Evolutionary conservation across 2,113 vertebrate genomes (phyloP).

Genomic region (Hippocampus abdominalis): DNA sequence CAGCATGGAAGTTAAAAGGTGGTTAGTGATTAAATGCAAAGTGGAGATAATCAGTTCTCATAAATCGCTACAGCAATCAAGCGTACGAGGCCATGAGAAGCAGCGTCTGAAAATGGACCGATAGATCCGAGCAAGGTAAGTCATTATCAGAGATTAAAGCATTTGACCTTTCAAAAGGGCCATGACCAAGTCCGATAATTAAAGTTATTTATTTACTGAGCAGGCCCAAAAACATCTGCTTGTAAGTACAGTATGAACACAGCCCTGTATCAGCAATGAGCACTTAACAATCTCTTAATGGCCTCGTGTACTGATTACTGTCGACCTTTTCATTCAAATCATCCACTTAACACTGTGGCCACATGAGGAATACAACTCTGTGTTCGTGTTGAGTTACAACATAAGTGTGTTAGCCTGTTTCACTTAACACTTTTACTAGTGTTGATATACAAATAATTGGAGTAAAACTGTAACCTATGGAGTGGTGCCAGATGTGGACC

Average conservation of each 20-base stretch:
- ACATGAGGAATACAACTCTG: background rate
- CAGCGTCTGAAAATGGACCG: constrained; percentile 9
- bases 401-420: no score
- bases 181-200: background rate
- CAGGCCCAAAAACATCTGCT: background rate
- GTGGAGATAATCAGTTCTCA: constrained; percentile 7
- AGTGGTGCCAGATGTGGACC: background rate
- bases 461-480: no score
- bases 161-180: background rate
- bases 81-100: constrained; percentile 42
- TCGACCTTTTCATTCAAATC: background rate
- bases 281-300: background rate
- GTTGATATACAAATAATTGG: no score
- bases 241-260: background rate
- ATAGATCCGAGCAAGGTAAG: background rate
- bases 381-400: no score
- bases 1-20: background rate
- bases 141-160: background rate
- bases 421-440: background rate
- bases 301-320: background rate
- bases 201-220: background rate
- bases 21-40: background rate
- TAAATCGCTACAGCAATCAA: constrained; percentile 48
- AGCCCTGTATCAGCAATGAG: background rate
- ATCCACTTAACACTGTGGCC: background rate